phyloP scores from a whole-genome alignment of 1,140 invertebrate genomes.

The Bactericera cockerelli region DNA sequence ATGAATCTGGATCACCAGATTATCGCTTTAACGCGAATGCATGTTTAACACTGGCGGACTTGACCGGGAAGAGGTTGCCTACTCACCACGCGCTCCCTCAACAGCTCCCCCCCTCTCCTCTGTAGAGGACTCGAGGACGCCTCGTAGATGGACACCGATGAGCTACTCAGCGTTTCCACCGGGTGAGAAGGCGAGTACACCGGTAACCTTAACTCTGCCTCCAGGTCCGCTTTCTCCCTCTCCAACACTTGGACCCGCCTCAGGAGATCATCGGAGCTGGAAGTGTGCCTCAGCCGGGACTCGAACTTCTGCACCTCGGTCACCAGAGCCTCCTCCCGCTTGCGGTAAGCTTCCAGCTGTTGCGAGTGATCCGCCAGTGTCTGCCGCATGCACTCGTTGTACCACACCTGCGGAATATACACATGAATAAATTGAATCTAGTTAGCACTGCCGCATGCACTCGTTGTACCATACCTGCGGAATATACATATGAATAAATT shows the following conservation, averaged over 20 bases:
- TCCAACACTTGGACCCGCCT: slow-evolving; percentile 29
- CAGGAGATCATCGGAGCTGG: slow-evolving; percentile 20
- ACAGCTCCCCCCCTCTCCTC: no score
- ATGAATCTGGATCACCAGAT: no score
- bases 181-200: slow-evolving; percentile 1
- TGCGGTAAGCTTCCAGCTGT: slow-evolving; percentile 48
- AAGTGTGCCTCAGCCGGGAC: not conserved
- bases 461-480: no score
- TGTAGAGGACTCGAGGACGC: not conserved
- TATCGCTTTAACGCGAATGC: no score
- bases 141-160: slow-evolving; percentile 13
- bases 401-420: slow-evolving; percentile 15
- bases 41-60: no score
- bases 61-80: no score
- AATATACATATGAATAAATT: no score
- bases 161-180: slow-evolving; percentile 24
- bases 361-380: slow-evolving; percentile 54
- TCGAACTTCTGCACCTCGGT: slow-evolving; percentile 46
- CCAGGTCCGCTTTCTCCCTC: slow-evolving; percentile 29
- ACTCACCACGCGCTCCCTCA: no score
- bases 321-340: slow-evolving; percentile 38
- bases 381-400: slow-evolving; percentile 27
- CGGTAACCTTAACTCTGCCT: slow-evolving; percentile 26
- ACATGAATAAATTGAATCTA: no score
- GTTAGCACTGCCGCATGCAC: no score